Evolutionary conservation across 1,140 invertebrate species (phyloP).

Genomic region (Drosophila tristis): DNA sequence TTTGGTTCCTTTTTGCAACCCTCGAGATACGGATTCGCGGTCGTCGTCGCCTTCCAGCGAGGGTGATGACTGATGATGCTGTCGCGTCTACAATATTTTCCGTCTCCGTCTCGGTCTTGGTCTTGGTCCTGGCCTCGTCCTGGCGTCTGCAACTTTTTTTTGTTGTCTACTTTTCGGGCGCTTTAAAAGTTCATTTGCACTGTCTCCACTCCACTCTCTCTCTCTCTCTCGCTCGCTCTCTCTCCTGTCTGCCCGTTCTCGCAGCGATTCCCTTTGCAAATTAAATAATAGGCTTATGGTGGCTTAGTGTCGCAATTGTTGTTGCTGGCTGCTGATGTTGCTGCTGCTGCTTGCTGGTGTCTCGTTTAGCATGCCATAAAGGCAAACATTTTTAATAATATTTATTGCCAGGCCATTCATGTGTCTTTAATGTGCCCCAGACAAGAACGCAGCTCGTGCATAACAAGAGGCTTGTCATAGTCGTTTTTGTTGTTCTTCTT

Average conservation of each 20-base stretch:
- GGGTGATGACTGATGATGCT: slow-evolving; percentile 82
- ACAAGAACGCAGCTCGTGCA: slow-evolving; percentile 79
- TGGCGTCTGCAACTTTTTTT: slow-evolving; percentile 54
- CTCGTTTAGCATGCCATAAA: slow-evolving; percentile 78
- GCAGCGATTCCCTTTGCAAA: slow-evolving; percentile 47
- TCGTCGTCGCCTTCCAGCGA: slow-evolving; percentile 49
- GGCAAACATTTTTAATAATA: slow-evolving; percentile 76
- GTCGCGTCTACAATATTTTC: slow-evolving; percentile 29
- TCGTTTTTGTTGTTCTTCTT: slow-evolving; percentile 2
- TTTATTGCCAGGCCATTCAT: slow-evolving; percentile 81
- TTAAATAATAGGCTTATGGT: slow-evolving; percentile 81
- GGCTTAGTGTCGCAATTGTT: slow-evolving; percentile 75
- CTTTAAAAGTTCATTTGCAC: slow-evolving; percentile 77
- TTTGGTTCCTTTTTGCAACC: slow-evolving; percentile 65
- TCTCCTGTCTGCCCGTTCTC: neutral
- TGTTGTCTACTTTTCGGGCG: slow-evolving; percentile 73
- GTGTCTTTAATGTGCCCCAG: slow-evolving; percentile 81
- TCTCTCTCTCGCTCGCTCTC: too few relatives aligned
- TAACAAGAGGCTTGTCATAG: slow-evolving; percentile 72
- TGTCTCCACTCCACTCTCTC: slow-evolving; percentile 1
- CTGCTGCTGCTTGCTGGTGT: slow-evolving; percentile 37
- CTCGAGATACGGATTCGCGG: slow-evolving; percentile 36
- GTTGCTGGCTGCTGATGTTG: slow-evolving; percentile 44
- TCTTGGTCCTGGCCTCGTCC: slow-evolving; percentile 8
- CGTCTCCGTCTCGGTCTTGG: neutral